A percentile compares a stretch with the other conserved stretches of the same genome.
Conservation (phyloP, 2,888 invertebrate species). For the Apamea sordens region DNA sequence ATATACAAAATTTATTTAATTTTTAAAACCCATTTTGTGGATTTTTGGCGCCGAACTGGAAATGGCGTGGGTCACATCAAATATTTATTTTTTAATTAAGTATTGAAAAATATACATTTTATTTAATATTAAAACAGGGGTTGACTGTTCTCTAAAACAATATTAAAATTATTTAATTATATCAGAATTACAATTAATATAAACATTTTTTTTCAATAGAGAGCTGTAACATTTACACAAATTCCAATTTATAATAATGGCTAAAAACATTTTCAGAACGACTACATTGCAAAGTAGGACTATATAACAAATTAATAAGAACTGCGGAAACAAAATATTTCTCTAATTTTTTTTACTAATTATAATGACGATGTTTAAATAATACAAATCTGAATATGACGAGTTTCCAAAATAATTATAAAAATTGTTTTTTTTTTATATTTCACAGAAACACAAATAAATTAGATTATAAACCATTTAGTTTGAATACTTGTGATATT, state of each 20-base stretch:
- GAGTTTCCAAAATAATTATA: not conserved
- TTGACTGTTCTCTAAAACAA: slow-evolving; percentile 14
- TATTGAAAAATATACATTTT: slow-evolving; percentile 16
- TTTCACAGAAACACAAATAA: slow-evolving; percentile 54
- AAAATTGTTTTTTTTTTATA: slow-evolving; percentile 21
- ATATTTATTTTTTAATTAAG: not conserved
- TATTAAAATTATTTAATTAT: slow-evolving; percentile 25
- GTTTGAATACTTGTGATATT: not conserved
- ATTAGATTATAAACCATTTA: not conserved
- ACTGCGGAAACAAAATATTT: not conserved
- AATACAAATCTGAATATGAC: not conserved
- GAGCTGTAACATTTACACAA: slow-evolving; percentile 50
- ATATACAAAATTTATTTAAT: slow-evolving; percentile 68
- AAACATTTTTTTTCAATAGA: slow-evolving; percentile 45
- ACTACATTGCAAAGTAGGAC: not conserved
- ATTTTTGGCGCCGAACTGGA: slow-evolving; percentile 33
- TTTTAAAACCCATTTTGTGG: slow-evolving; percentile 14
- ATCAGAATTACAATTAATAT: slow-evolving; percentile 41
- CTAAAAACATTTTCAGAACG: not conserved
- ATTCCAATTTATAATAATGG: not conserved
- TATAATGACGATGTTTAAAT: not conserved
- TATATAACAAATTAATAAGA: not conserved
- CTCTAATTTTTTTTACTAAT: not conserved
- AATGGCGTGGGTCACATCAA: slow-evolving; percentile 20
- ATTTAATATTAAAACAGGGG: slow-evolving; percentile 10